Base-by-base conservation (phyloP, 2,888 invertebrate genomes). In the Drosophila tanythrix region DNA sequence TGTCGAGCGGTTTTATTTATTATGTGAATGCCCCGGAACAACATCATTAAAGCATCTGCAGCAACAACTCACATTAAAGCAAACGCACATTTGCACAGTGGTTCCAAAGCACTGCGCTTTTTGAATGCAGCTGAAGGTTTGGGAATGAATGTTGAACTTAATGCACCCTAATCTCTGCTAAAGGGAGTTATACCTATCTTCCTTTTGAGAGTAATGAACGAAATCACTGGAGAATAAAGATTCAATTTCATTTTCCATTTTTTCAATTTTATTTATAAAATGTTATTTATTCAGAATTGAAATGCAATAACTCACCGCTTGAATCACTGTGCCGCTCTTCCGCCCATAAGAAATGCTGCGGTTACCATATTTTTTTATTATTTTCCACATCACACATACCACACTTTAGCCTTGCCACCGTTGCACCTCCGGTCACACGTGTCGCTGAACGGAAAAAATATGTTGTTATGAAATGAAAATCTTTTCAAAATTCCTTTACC, bases 401-500 rank as follows among this genome's bases (percentile, higher is more conserved):
- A 75, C 80, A 81, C 70, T 76, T 79, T 70, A 66, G 55, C 73
- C 33, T 56, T 64, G 35, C 43, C 48, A 43, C 36, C 27, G 27
- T 43, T 25, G 27, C 53, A n/a, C n/a, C 48, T 8, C 11, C 53
- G 35, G 48, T 55, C 61, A 68, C 68, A 72, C 79, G 72, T 68
- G 77, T 53, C 76, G 71, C 68, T 56, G 62, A 48, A 33, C 63
- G n/a, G 25, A 8, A 50, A 72, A 70, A 72, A 76, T 73, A 80
- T 74, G 71, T 62, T 79, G 74, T 83, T 84, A 78, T 86, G 75
- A 86, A 83, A 88, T 88, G 70, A 85, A 85, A 85, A 82, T 88
- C 82, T 79, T 81, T 81, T 73, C 66, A 74, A 74, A 80, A 86
- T 86, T 70, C 83, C 82, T 72, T 88, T 83, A 80, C 85, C 86